Evolutionary conservation across 2,797 vertebrate species (phyloP).

Genomic region (Micrastur ruficollis): DNA sequence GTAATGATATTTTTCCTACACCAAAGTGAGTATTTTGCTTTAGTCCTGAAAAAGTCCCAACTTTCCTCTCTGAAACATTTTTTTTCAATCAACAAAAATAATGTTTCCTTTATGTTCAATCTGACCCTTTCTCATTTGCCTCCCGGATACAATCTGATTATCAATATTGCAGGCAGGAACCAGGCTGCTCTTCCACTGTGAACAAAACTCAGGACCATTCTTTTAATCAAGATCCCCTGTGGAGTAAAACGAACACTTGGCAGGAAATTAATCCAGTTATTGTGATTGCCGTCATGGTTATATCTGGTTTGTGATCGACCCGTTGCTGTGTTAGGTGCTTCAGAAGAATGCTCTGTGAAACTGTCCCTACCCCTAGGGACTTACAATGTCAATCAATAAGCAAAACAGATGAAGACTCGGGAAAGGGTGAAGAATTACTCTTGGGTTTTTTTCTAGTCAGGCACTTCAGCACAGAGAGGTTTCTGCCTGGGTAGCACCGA

Average conservation of each 20-base stretch:
- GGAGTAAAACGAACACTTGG: neutral
- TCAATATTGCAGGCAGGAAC: neutral
- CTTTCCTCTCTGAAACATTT: neutral
- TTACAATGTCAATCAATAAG: neutral
- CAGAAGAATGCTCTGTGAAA: neutral
- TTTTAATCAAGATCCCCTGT: neutral
- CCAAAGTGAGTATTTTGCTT: neutral
- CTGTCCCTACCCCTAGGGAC: neutral
- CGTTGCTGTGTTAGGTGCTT: neutral
- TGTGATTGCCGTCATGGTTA: neutral
- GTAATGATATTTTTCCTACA: neutral
- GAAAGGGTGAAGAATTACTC: neutral
- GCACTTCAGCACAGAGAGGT: neutral
- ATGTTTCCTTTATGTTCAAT: neutral
- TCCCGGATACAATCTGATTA: neutral
- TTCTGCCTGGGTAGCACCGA: neutral
- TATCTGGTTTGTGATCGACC: neutral
- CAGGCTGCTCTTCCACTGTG: neutral
- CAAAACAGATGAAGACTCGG: neutral
- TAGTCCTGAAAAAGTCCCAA: neutral
- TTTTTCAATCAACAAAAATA: neutral
- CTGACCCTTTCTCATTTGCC: neutral
- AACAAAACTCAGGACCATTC: neutral
- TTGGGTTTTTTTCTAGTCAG: neutral
- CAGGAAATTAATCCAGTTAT: neutral